Evolutionary conservation across 2,113 vertebrate species (phyloP), one percentile per base, ranked within the genome.

Genomic region (Zootoca vivipara): DNA sequence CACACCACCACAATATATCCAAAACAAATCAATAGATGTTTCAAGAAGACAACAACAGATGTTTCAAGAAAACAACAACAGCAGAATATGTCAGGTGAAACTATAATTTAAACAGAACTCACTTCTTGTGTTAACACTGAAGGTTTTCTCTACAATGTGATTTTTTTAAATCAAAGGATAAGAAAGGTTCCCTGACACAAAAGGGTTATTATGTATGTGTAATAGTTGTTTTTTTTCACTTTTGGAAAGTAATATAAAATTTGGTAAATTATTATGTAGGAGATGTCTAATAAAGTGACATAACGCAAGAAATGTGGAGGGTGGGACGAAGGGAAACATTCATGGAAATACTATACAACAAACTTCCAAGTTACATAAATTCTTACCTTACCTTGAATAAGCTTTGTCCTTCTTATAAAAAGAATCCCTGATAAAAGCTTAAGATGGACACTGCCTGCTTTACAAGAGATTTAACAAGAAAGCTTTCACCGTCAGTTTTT

Each of bases 321-420:
- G 18, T 22, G 86, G 87, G 0, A 58, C 20, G 40, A 72, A 58
- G 89, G 46, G 46, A 52, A 52, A 93, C 91, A 90, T 80, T 82
- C 87, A 91, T 91, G 86, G 91, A 84, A 90, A 82, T 35, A 91
- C 91, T n/a, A 75, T 35, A 74, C 56, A 88, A 96, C 42, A 90
- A 92, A 18, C 85, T 92, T 67, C 88, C 79, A 89, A 93, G 85
- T 92, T 79, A 67, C 20, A 85, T 91, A 90, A 69, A 72, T 86
- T 86, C 10, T 52, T 52, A 72, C 93, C 96, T 97, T 97, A 97
- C 97, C 97, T 97, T 95, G 86, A 94, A 92, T 85, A 85, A 91
- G 92, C 92, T 94, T 93, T 95, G 64, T 82, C 93, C 94, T 95
- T 96, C 96, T 97, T 92, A 96, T 52, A 95, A 93, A 95, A 80